Percentiles rank a stretch among this genome's conserved stretches.
These are phyloP conservation scores for Arenicola marina DNA, from an alignment of 2,888 invertebrate genomes.

Conservation along the genomic window DNA sequence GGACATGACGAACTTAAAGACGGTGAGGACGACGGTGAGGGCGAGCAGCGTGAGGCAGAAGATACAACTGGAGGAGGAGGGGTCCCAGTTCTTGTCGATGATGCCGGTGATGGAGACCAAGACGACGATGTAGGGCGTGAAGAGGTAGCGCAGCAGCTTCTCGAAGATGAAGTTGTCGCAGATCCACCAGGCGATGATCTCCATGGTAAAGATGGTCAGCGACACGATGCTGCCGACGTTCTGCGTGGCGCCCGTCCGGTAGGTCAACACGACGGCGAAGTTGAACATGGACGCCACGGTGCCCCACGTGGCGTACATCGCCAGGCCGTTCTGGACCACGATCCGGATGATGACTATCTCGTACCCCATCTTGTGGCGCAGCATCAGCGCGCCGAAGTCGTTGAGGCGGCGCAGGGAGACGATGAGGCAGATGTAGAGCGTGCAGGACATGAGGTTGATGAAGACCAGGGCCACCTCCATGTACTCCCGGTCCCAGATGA, in stretches of 20 bases:
- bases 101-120: slow-evolving; percentile 47
- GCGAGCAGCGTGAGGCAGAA: slow-evolving; percentile 28
- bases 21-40: slow-evolving; percentile 16
- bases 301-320: slow-evolving; percentile 52
- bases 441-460: slow-evolving; percentile 32
- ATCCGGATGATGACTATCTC: slow-evolving; percentile 51
- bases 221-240: slow-evolving; percentile 38
- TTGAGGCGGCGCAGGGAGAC: slow-evolving; percentile 41
- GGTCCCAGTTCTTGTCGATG: slow-evolving; percentile 29
- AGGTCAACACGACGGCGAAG: slow-evolving; percentile 45
- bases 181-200: slow-evolving; percentile 43
- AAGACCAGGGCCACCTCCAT: slow-evolving; percentile 37
- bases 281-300: slow-evolving; percentile 52
- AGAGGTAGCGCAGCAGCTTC: slow-evolving; percentile 48
- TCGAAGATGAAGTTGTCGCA: slow-evolving; percentile 49
- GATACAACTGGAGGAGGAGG: slow-evolving; percentile 26
- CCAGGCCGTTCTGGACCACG: slow-evolving; percentile 52
- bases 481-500: slow-evolving; percentile 47
- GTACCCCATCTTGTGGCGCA: slow-evolving; percentile 22
- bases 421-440: slow-evolving; percentile 39
- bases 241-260: slow-evolving; percentile 25
- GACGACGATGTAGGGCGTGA: slow-evolving; percentile 52
- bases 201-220: slow-evolving; percentile 40
- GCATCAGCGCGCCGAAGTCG: slow-evolving; percentile 33
- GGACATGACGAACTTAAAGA: slow-evolving; percentile 27